Evolutionary conservation across 1,140 invertebrate genomes (phyloP).

Genomic region (Tyrophagus putrescentiae): DNA sequence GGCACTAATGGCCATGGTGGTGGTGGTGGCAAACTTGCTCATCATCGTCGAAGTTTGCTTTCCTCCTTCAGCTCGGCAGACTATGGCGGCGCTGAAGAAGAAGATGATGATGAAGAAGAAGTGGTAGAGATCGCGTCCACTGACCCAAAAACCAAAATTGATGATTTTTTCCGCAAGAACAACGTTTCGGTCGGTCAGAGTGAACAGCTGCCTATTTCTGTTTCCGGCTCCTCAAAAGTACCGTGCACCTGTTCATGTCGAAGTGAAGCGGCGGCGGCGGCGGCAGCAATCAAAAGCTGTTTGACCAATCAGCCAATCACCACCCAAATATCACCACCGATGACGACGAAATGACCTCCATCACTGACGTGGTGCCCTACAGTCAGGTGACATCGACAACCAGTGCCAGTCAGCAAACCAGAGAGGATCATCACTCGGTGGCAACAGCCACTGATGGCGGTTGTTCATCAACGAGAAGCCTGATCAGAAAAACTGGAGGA

Average conservation of each 20-base stretch:
- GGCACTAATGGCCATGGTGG: no score
- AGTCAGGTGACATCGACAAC: neutral
- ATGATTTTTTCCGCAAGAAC: constrained; percentile 9
- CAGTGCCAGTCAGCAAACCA: neutral
- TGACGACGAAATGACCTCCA: neutral
- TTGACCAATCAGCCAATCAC: no score
- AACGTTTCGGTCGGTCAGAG: neutral
- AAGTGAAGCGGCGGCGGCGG: neutral
- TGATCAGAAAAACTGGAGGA: no score
- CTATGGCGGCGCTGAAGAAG: neutral
- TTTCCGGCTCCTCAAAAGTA: no score
- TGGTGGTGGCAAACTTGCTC: no score
- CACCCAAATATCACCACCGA: no score
- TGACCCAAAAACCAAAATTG: constrained; percentile 14
- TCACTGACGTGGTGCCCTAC: neutral
- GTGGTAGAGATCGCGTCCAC: neutral
- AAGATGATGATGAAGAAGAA: neutral
- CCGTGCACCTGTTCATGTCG: neutral
- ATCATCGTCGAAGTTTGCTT: neutral
- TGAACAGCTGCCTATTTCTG: no score
- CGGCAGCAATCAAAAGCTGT: no score
- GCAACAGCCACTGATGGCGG: neutral
- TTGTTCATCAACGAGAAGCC: no score
- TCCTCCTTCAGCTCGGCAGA: neutral
- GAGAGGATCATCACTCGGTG: neutral